phyloP scores from a whole-genome alignment of 2,113 vertebrate genomes.

The Melanocharis versteri region DNA sequence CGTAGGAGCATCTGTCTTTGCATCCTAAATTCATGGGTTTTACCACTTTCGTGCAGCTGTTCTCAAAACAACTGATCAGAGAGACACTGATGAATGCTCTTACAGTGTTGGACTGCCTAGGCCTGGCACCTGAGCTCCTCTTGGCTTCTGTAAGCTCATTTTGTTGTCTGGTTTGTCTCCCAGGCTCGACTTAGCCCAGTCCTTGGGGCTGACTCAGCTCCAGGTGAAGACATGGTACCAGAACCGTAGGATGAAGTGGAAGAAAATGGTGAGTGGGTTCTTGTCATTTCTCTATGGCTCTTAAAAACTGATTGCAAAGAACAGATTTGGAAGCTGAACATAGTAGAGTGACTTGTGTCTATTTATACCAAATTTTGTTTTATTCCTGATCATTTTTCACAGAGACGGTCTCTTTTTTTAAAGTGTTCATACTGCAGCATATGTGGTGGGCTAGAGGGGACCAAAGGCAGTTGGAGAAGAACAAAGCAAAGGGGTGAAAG shows the following conservation, averaged over 20 bases:
- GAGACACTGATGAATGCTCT: not conserved
- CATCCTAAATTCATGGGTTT: not conserved
- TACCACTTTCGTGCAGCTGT: not conserved
- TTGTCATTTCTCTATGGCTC: not conserved
- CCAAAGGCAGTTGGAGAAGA: not conserved
- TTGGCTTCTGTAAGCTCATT: not conserved
- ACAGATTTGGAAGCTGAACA: not conserved
- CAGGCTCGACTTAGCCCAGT: slow-evolving; percentile 94
- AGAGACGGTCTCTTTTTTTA: not conserved
- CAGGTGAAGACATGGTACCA: slow-evolving; percentile 99
- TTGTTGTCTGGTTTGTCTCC: not conserved
- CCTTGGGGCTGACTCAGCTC: slow-evolving; percentile 93
- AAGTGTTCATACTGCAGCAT: not conserved
- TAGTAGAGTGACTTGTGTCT: not conserved
- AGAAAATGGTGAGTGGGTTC: slow-evolving; percentile 88
- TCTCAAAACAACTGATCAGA: not conserved
- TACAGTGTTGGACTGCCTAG: not conserved
- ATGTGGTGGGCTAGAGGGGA: not conserved
- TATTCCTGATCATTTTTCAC: not conserved
- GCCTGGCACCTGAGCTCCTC: not conserved
- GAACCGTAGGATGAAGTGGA: slow-evolving; percentile 99
- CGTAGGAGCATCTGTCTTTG: not conserved
- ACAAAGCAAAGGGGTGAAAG: not conserved
- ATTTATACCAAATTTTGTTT: not conserved
- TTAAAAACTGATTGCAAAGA: not conserved